Base-by-base conservation (phyloP, 2,888 invertebrate species). In the Hemithea aestivaria region DNA sequence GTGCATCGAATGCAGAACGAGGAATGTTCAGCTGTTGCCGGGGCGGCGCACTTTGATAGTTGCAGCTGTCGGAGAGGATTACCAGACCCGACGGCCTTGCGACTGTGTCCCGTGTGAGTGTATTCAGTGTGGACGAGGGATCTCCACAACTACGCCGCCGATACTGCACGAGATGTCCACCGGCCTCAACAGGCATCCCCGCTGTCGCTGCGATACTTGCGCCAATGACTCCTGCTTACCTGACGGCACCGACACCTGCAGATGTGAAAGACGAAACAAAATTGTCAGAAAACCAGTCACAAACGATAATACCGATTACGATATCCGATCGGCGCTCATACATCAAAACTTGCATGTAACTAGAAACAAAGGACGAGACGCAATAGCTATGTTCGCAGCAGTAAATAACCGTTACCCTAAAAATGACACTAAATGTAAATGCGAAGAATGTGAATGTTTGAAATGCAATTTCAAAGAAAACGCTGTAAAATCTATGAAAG, bases 61-160 rank as follows among this genome's bases (percentile, higher is more conserved):
- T 0, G 66, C 65, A 3, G 54, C 67, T 7, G 55, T 67, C n/a
- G 51, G 40, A 16, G 58, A 60, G 34, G 52, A 54, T 28, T 35
- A 39, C 4, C 56, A 36, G 4, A 53, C 51, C 8, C 47, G 45
- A 20, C 20, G 30, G 2, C 72, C 77, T 1, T 79, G 80, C 45
- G 62, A 68, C 20, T 81, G 79, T 37, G 48, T 50, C 16, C 56
- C 71, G 33, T 78, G 79, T 37, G 44, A n/a, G n/a, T n/a, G n/a
- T n/a, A n/a, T 50, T 16, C 56, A 71, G 33, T 78, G 79, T 37
- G 44, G 47, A 1, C 16, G 5, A 4, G 16, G 16, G 5, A 4
- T 16, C 16, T 16, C 16, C 59, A 53, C 10, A 49, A 46, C 26
- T 56, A 48, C 23, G 43, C 61, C n/a, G 35, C 57, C 25, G 40